Percentiles rank a stretch among this genome's conserved stretches.
phyloP scores from a whole-genome alignment of 2,113 vertebrate species.

The Camelus dromedarius region DNA sequence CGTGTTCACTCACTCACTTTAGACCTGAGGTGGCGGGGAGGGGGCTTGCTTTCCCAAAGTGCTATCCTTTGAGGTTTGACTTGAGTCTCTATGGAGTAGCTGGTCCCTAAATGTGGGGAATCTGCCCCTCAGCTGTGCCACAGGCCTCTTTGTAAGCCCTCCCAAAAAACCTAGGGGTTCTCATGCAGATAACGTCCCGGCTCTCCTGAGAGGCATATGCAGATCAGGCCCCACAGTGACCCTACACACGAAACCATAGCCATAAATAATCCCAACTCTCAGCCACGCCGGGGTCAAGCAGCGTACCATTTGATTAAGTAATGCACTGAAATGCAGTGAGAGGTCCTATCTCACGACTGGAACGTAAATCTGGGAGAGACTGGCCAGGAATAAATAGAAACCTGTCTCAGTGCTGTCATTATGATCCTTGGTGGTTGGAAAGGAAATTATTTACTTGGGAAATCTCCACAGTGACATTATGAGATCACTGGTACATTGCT shows the following conservation, averaged over 20 bases:
- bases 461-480: slow-evolving; percentile 1
- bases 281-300: background rate
- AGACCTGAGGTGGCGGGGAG: background rate
- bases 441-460: slow-evolving; percentile 44
- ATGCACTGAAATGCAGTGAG: background rate
- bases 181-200: slow-evolving; percentile 19
- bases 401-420: background rate
- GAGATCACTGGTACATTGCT: background rate
- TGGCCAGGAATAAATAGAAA: background rate
- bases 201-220: slow-evolving; percentile 43
- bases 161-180: background rate
- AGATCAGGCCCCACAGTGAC: slow-evolving; percentile 68
- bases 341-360: background rate
- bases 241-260: background rate
- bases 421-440: background rate
- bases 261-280: slow-evolving; percentile 57
- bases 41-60: background rate
- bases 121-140: background rate
- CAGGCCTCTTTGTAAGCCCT: background rate
- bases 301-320: slow-evolving; percentile 24
- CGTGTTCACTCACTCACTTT: background rate
- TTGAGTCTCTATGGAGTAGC: background rate
- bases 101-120: background rate
- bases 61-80: background rate
- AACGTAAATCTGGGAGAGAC: background rate